Evolutionary conservation across 2,797 vertebrate genomes (phyloP).

Genomic region (Glyptemys insculpta): DNA sequence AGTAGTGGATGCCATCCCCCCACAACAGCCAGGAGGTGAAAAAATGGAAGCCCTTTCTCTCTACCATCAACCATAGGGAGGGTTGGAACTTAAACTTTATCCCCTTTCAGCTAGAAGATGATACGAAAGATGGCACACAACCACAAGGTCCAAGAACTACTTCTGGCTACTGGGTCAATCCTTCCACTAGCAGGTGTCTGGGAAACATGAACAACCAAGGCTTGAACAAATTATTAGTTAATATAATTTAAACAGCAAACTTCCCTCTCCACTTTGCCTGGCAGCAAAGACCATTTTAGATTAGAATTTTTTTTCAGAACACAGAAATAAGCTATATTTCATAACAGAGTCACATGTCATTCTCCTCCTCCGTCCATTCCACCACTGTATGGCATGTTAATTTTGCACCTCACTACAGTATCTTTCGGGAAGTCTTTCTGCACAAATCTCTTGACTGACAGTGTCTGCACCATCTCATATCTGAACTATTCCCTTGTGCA

Average conservation of each 20-base stretch:
- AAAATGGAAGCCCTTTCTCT: accelerated
- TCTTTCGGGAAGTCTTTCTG: not conserved
- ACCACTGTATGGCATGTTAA: accelerated
- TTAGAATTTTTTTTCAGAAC: not conserved
- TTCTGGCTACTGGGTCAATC: not conserved
- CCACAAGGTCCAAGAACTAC: not conserved
- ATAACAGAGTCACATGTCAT: not conserved
- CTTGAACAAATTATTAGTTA: no score
- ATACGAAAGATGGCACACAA: not conserved
- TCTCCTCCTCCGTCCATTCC: not conserved
- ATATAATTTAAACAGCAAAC: not conserved
- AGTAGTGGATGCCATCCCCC: not conserved
- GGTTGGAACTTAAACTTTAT: not conserved
- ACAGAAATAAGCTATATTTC: not conserved
- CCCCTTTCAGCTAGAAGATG: not conserved
- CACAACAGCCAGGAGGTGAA: not conserved
- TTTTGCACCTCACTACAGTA: accelerated
- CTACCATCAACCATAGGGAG: not conserved
- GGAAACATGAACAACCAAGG: not conserved
- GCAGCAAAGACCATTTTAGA: not conserved
- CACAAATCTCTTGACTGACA: not conserved
- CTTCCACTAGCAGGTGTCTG: not conserved
- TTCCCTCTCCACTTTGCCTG: not conserved
- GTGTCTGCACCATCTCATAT: not conserved
- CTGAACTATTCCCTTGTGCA: accelerated